Base-by-base conservation (phyloP, 2,888 invertebrate species). In the Liodrosophila aerea region DNA sequence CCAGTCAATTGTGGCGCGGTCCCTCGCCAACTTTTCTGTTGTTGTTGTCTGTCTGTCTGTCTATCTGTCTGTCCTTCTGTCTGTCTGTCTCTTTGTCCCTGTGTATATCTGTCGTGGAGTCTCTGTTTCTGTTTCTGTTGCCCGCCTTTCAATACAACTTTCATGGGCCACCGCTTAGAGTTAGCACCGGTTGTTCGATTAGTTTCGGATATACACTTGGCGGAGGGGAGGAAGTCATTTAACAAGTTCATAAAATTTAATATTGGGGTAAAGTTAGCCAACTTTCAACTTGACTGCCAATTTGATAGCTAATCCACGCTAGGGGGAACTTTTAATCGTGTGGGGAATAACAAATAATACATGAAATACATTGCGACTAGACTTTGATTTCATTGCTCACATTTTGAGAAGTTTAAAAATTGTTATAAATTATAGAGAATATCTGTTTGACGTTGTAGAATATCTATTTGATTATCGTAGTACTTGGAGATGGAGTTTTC, bases 1-100 rank as follows among this genome's bases (percentile, higher is more conserved):
- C 73, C 65, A 83, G 64, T 78, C 78, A 83, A 78, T 84, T 83
- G 78, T 56, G 71, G 54, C 46, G 61, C 52, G 52, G 49, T 47
- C 62, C 53, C 66, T 63, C 37, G 73, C 66, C 50, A 49, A 68
- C 34, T 54, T 34, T 43, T 62, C 53, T 12, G 22, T 30, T 36
- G 45, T 37, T 50, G 16, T 33, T 46, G 29, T 37, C 16, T 51
- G 67, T 13, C 45, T 60, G 46, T 49, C 63, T 27, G 31, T 33
- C 27, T 29, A 68, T 34, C 61, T 72, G 47, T 57, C 41, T 34
- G 43, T 43, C 50, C 41, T 13, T 33, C 16, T 15, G 40, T 13
- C 33, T 29, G 16, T 27, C 33, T 12, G 11, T 18, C 4, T 15
- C 37, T 12, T 41, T 30, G 7, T 11, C 2, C 4, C 37, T 37